Percentiles rank a stretch among this genome's conserved stretches.
Conservation (phyloP, 2,113 vertebrate genomes). For the Pelecanus crispus region DNA sequence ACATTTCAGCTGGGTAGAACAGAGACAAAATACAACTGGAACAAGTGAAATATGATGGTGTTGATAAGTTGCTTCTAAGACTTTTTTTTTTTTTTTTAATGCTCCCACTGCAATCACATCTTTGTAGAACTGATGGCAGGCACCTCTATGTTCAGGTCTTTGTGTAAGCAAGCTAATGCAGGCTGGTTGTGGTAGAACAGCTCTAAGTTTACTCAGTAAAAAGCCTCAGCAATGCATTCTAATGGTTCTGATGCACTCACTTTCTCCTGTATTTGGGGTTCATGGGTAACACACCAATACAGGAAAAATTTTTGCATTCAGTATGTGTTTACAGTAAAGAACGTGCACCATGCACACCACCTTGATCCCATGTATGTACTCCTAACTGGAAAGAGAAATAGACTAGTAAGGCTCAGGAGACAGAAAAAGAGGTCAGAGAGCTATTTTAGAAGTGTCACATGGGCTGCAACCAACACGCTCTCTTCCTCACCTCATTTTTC, state of each 20-base stretch:
- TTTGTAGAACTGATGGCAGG: neutral
- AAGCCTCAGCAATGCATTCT: neutral
- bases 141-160: neutral
- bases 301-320: neutral
- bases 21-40: neutral
- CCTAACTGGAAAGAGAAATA: neutral
- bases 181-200: accelerated
- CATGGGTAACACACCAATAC: neutral
- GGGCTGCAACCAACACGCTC: neutral
- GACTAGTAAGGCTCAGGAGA: neutral
- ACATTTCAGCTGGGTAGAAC: neutral
- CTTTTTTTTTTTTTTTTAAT: neutral
- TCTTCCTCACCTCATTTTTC: neutral
- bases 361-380: neutral
- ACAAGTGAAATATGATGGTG: accelerated
- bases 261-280: neutral
- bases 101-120: neutral
- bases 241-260: neutral
- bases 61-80: neutral
- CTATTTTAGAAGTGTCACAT: neutral
- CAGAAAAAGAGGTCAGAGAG: neutral
- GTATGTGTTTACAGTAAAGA: neutral
- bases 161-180: neutral
- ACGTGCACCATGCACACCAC: accelerated
- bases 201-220: neutral